A percentile compares a stretch with the other conserved stretches of the same genome.
phyloP scores from a whole-genome alignment of 1,140 invertebrate species.

The Drosophila persimilis region DNA sequence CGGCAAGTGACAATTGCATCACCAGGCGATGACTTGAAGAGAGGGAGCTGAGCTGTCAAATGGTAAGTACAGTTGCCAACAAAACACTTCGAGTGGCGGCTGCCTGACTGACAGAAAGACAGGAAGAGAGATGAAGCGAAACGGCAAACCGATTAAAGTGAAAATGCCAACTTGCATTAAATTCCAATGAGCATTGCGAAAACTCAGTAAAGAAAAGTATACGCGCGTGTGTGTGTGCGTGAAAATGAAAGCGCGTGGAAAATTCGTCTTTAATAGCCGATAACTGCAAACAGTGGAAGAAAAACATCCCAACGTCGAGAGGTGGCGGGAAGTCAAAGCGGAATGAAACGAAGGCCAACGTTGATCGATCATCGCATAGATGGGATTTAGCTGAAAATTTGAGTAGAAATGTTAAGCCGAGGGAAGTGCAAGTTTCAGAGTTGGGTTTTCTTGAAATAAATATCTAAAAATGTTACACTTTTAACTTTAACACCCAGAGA shows the following conservation, averaged over 20 bases:
- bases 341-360: constrained; percentile 41
- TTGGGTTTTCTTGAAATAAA: neutral
- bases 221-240: neutral
- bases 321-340: neutral
- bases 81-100: constrained; percentile 15
- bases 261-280: constrained; percentile 37
- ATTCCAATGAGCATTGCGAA: constrained; percentile 18
- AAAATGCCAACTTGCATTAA: constrained; percentile 41
- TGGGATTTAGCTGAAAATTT: constrained; percentile 35
- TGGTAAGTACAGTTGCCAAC: constrained; percentile 33
- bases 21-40: constrained; percentile 12
- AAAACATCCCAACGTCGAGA: constrained; percentile 23
- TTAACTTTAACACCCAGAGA: neutral
- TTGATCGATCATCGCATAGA: constrained; percentile 29
- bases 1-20: constrained; percentile 55
- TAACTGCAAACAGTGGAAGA: constrained; percentile 5
- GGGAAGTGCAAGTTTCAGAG: constrained; percentile 42
- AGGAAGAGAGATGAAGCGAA: constrained; percentile 26
- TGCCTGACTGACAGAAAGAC: no score
- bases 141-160: constrained; percentile 37
- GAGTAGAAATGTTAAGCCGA: constrained; percentile 31
- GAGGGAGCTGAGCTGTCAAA: constrained; percentile 8
- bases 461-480: neutral
- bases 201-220: constrained; percentile 9
- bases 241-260: constrained; percentile 35